Percentiles rank a stretch among this genome's conserved stretches.
phyloP scores from a whole-genome alignment of 2,797 vertebrate species.

The Kryptopterus vitreolus region DNA sequence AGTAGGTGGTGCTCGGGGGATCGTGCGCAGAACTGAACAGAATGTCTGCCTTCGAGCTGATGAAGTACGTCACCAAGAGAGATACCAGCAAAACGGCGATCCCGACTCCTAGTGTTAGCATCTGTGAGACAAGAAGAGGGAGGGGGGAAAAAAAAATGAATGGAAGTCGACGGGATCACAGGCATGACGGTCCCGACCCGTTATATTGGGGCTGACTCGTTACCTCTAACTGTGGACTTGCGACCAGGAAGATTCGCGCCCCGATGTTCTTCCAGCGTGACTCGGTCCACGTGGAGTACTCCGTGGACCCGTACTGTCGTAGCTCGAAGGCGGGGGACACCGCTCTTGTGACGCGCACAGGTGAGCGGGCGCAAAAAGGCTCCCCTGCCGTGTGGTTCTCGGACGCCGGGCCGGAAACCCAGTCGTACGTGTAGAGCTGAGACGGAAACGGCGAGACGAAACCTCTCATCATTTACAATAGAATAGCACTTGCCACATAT shows the following conservation, averaged over 20 bases:
- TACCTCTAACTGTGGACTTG: constrained; percentile 90
- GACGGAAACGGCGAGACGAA: neutral
- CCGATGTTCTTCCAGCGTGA: constrained; percentile 89
- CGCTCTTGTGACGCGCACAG: constrained; percentile 70
- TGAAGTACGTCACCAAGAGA: constrained; percentile 81
- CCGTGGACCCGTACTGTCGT: constrained; percentile 75
- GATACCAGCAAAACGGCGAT: constrained; percentile 79
- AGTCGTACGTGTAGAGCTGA: constrained; percentile 80
- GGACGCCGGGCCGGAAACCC: constrained; percentile 80
- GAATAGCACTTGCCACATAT: too few relatives aligned
- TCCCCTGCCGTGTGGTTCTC: constrained; percentile 71
- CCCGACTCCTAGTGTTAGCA: constrained; percentile 85
- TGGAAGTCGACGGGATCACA: too few relatives aligned
- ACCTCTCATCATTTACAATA: neutral
- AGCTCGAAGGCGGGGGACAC: constrained; percentile 89
- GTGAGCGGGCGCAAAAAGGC: constrained; percentile 78
- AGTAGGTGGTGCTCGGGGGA: constrained; percentile 81
- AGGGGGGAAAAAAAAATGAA: too few relatives aligned
- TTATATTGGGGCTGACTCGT: constrained; percentile 2
- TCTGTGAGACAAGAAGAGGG: constrained; percentile 64
- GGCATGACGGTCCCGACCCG: too few relatives aligned
- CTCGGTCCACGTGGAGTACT: constrained; percentile 94
- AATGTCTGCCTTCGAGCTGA: constrained; percentile 89
- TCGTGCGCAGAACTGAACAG: constrained; percentile 82
- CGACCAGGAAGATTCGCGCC: constrained; percentile 88